phyloP scores from a whole-genome alignment of 2,113 vertebrate genomes.

The Desmodus rotundus region DNA sequence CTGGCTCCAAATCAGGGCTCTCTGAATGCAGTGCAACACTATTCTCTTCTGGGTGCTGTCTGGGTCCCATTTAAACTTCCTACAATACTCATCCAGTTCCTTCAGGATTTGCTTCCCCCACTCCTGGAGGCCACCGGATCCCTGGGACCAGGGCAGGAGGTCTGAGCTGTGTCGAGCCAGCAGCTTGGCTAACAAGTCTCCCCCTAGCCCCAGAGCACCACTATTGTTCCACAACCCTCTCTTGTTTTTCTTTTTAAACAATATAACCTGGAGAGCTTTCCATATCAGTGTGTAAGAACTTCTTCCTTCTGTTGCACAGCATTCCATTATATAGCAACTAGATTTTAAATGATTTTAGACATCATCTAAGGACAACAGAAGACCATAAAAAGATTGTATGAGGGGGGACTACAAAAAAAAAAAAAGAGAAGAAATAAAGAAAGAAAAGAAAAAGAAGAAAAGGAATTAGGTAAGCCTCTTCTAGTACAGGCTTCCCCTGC shows the following conservation, averaged over 20 bases:
- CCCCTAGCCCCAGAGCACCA: not conserved
- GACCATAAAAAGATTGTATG: not conserved
- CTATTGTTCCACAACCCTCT: not conserved
- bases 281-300: not conserved
- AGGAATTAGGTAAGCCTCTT: no score
- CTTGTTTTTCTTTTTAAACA: not conserved
- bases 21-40: constrained; percentile 91
- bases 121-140: not conserved
- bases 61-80: constrained; percentile 88
- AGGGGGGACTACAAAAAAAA: no score
- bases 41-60: constrained; percentile 89
- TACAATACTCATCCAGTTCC: constrained; percentile 93
- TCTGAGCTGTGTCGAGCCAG: not conserved
- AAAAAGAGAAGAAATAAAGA: no score
- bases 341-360: not conserved
- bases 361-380: not conserved
- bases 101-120: constrained; percentile 83
- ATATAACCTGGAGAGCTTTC: not conserved
- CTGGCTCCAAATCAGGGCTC: constrained; percentile 93
- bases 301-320: not conserved
- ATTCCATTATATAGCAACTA: not conserved
- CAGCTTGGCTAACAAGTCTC: not conserved
- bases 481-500: no score
- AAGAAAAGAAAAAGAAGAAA: no score
- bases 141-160: not conserved